Evolutionary conservation across 2,797 vertebrate species (phyloP).

Genomic region (Alexandromys oeconomus): DNA sequence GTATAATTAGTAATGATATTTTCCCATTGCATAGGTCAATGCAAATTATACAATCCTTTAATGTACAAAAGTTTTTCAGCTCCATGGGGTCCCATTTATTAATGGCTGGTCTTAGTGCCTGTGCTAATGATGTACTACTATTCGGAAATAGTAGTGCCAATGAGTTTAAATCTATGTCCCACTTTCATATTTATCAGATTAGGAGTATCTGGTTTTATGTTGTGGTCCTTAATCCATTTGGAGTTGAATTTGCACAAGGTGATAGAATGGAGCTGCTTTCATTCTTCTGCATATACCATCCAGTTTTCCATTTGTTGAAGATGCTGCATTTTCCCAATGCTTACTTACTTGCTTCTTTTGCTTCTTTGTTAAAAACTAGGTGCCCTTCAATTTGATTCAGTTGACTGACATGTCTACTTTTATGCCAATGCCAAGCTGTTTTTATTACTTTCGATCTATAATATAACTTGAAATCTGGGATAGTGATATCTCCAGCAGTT

Average conservation of each 20-base stretch:
- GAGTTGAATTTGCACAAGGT: background rate
- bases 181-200: background rate
- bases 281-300: background rate
- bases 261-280: background rate
- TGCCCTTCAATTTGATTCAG: background rate
- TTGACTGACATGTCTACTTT: background rate
- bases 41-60: background rate
- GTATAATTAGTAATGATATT: background rate
- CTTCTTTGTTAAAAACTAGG: background rate
- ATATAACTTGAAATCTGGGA: background rate
- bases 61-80: background rate
- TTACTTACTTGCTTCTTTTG: background rate
- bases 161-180: background rate
- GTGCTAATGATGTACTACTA: background rate
- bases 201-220: background rate
- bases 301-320: background rate
- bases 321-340: background rate
- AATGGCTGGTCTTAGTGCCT: background rate
- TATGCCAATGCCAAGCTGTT: background rate
- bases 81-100: background rate
- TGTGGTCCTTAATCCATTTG: background rate
- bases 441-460: background rate
- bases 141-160: background rate
- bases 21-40: background rate
- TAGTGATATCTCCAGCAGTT: background rate